phyloP scores from a whole-genome alignment of 23 tunicate genomes.

The Oikopleura vanhoeffeni region DNA sequence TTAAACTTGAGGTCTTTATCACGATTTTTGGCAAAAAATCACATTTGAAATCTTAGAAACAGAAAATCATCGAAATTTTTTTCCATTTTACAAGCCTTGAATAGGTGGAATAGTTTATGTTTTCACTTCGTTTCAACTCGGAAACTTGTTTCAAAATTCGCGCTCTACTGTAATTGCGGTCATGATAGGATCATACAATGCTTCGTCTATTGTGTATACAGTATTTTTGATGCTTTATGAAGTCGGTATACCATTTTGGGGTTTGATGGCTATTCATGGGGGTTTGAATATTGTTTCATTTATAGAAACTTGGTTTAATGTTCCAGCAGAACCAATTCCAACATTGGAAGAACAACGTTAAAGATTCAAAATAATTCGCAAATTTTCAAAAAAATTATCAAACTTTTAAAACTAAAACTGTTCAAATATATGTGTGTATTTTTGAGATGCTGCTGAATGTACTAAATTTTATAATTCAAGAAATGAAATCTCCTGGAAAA shows the following conservation, averaged over 20 bases:
- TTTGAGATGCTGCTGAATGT: no score
- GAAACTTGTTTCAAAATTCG: background rate
- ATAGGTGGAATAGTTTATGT: background rate
- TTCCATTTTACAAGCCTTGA: no score
- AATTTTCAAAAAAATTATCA: no score
- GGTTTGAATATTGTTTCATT: background rate
- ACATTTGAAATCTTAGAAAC: no score
- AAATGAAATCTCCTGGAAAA: no score
- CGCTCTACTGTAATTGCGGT: background rate
- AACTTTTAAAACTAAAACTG: no score
- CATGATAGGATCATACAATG: background rate
- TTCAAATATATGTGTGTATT: no score
- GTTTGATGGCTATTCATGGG: background rate
- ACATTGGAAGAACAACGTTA: background rate
- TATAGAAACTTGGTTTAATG: background rate
- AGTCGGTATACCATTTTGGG: background rate
- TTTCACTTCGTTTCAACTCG: background rate
- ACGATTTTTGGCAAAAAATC: no score
- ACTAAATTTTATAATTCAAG: no score
- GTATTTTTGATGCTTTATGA: background rate
- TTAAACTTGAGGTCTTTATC: no score
- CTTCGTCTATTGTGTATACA: background rate
- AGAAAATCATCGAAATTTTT: no score
- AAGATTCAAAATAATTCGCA: no score
- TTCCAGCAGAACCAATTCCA: background rate